Evolutionary conservation across 53 echinoderm and acorn worm species (phyloP).

Genomic region (Temnopleurus reevesii): DNA sequence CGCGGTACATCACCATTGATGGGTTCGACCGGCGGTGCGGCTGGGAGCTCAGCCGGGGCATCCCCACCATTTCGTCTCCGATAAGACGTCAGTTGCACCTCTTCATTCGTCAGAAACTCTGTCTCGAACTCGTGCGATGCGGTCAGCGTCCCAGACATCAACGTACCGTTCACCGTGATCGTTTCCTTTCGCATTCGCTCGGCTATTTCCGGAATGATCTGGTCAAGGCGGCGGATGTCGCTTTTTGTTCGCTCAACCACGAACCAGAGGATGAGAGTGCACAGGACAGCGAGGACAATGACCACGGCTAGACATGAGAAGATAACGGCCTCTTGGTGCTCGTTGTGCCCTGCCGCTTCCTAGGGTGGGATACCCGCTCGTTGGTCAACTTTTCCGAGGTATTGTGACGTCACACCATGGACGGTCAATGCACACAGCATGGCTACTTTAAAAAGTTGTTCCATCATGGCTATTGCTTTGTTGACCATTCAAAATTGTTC

Average conservation of each 20-base stretch:
- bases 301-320: conserved; percentile 65
- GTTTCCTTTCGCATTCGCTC: conserved; percentile 63
- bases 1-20: not conserved
- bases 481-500: not conserved
- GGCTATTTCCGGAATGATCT: conserved; percentile 68
- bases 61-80: not conserved
- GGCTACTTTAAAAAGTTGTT: not conserved
- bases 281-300: conserved; percentile 58
- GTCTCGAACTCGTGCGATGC: conserved; percentile 47
- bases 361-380: conserved; percentile 53
- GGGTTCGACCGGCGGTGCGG: not conserved
- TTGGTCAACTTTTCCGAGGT: not conserved
- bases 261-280: conserved; percentile 76
- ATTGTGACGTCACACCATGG: not conserved
- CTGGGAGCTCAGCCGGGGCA: not conserved
- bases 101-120: conserved; percentile 19
- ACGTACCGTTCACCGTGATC: conserved; percentile 29
- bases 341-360: conserved; percentile 71
- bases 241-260: conserved; percentile 71
- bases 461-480: not conserved
- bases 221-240: conserved; percentile 66
- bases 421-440: not conserved
- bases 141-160: conserved; percentile 53
- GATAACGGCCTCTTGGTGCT: conserved; percentile 81
- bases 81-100: conserved; percentile 41